phyloP scores from a whole-genome alignment of 2,113 vertebrate genomes.

The Pionites leucogaster region DNA sequence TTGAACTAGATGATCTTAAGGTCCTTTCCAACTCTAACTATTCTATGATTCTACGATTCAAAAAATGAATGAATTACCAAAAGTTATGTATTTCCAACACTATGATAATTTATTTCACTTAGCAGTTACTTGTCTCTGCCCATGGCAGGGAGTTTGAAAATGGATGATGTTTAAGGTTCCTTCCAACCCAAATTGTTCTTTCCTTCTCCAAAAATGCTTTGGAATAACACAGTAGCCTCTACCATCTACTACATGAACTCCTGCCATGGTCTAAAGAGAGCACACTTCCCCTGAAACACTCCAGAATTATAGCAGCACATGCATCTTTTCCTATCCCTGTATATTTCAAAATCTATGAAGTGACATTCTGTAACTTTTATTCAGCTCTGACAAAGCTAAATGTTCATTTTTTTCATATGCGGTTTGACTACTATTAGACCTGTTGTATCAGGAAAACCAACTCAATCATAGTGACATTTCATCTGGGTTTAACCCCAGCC shows the following conservation, averaged over 20 bases:
- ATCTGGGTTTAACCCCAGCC: background rate
- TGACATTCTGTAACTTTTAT: background rate
- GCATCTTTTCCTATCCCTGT: background rate
- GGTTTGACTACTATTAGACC: background rate
- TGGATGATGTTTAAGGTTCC: background rate
- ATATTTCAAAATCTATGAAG: background rate
- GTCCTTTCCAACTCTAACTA: too few species aligned
- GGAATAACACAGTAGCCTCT: background rate
- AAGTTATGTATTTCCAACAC: background rate
- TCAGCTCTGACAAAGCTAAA: background rate
- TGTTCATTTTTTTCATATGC: background rate
- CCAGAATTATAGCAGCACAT: background rate
- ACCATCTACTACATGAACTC: background rate
- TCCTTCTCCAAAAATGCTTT: background rate
- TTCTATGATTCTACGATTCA: background rate
- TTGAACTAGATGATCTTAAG: too few species aligned
- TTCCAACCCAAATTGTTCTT: background rate
- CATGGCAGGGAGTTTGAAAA: background rate
- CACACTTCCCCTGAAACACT: accelerated
- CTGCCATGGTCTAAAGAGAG: background rate
- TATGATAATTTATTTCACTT: background rate
- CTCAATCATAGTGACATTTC: background rate
- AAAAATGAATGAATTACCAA: background rate
- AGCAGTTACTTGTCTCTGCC: background rate
- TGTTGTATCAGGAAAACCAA: background rate